phyloP scores from a whole-genome alignment of 2,797 vertebrate species.

The Pseudomugil gertrudae region DNA sequence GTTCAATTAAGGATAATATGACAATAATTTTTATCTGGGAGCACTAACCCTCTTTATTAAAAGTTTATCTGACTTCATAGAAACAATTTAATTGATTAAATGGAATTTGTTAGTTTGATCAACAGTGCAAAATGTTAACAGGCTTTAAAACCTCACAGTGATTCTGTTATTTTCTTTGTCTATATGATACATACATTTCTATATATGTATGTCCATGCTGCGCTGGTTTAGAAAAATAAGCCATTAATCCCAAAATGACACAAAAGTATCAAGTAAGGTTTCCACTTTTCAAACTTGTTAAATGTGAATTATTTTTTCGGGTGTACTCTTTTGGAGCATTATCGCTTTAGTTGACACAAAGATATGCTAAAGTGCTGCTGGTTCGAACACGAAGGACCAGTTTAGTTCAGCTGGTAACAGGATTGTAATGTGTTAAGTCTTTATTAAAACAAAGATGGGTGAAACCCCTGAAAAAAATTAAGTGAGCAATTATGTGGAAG shows the following conservation, averaged over 20 bases:
- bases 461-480: background rate
- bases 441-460: background rate
- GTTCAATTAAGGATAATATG: conserved; percentile 3
- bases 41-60: background rate
- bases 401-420: background rate
- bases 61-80: background rate
- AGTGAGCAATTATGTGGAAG: background rate
- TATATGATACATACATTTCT: too few relatives aligned
- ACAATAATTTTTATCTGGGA: conserved; percentile 2
- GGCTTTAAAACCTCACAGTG: background rate
- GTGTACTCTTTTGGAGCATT: too few relatives aligned
- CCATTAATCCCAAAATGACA: too few relatives aligned
- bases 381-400: background rate
- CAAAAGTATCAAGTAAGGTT: too few relatives aligned
- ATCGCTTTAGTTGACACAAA: background rate
- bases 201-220: too few relatives aligned
- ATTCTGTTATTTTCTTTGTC: background rate
- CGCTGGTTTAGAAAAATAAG: too few relatives aligned
- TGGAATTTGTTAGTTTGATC: background rate
- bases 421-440: background rate
- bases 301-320: background rate
- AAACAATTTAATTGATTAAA: conserved; percentile 1
- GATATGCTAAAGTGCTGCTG: background rate
- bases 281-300: too few relatives aligned
- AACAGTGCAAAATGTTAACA: background rate